phyloP scores from a whole-genome alignment of 2,888 invertebrate genomes.

The Biston stratarius region DNA sequence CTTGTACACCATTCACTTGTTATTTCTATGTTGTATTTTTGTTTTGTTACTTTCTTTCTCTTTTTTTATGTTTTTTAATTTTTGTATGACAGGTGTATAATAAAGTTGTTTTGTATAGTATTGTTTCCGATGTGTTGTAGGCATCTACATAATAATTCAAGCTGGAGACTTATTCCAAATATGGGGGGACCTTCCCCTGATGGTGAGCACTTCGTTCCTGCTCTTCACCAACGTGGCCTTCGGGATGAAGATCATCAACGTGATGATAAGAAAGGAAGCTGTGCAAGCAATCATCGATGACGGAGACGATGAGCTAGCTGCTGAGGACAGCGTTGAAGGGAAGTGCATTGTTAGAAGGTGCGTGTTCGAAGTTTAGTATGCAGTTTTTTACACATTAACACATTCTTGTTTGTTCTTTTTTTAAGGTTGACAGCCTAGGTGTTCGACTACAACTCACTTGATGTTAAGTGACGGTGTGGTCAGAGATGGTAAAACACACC shows the following conservation, averaged over 20 bases:
- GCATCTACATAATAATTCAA: constrained; percentile 69
- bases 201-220: constrained; percentile 69
- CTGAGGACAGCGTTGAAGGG: constrained; percentile 51
- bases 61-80: too few species aligned
- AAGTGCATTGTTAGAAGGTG: constrained; percentile 61
- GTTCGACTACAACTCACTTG: too few species aligned
- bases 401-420: too few species aligned
- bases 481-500: too few species aligned
- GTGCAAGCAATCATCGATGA: constrained; percentile 60
- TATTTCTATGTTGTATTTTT: too few species aligned
- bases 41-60: too few species aligned
- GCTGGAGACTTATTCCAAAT: constrained; percentile 69
- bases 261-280: constrained; percentile 50
- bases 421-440: too few species aligned
- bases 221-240: constrained; percentile 69
- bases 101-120: too few species aligned
- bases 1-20: too few species aligned
- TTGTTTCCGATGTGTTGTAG: constrained; percentile 42
- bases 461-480: too few species aligned
- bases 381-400: too few species aligned
- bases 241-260: constrained; percentile 61
- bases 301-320: constrained; percentile 52
- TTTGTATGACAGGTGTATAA: too few species aligned
- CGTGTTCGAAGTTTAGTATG: background rate
- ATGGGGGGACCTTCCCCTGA: constrained; percentile 69